phyloP scores from a whole-genome alignment of 1,140 invertebrate genomes.

The Tetranychus cinnabarinus region DNA sequence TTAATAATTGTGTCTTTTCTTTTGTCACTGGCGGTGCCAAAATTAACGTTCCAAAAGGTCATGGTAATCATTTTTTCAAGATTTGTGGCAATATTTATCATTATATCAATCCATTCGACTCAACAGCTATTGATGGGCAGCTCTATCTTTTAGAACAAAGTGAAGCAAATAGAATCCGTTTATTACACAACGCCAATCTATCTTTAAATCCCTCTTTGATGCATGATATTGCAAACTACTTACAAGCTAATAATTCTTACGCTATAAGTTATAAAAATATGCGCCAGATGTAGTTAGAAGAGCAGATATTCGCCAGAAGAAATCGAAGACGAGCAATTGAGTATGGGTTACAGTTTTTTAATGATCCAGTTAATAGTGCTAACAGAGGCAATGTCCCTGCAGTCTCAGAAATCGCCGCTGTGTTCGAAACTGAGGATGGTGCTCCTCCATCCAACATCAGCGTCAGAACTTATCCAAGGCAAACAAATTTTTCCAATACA shows the following conservation, averaged over 20 bases:
- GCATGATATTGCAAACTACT: not conserved
- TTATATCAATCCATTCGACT: not conserved
- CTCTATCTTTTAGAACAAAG: not conserved
- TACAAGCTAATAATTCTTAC: not conserved
- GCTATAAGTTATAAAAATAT: not conserved
- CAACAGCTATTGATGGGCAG: not conserved
- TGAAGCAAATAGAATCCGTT: not conserved
- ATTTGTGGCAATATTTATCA: not conserved
- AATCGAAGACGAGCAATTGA: not conserved
- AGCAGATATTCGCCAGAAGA: not conserved
- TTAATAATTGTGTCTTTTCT: too few species aligned
- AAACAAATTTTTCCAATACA: not conserved
- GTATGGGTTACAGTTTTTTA: not conserved
- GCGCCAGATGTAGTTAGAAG: not conserved
- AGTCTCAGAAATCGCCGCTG: not conserved
- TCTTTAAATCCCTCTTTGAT: not conserved
- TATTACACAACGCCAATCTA: not conserved
- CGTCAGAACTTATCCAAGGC: not conserved
- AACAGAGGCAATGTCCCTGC: not conserved
- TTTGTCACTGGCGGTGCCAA: too few species aligned
- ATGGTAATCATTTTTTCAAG: too few species aligned
- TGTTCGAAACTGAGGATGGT: not conserved
- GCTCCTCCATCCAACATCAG: not conserved
- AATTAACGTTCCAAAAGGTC: not conserved
- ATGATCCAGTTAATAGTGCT: not conserved